These are phyloP conservation scores for Oostethus manadensis DNA, from an alignment of 2,113 vertebrate genomes.

Conservation along the genomic window DNA sequence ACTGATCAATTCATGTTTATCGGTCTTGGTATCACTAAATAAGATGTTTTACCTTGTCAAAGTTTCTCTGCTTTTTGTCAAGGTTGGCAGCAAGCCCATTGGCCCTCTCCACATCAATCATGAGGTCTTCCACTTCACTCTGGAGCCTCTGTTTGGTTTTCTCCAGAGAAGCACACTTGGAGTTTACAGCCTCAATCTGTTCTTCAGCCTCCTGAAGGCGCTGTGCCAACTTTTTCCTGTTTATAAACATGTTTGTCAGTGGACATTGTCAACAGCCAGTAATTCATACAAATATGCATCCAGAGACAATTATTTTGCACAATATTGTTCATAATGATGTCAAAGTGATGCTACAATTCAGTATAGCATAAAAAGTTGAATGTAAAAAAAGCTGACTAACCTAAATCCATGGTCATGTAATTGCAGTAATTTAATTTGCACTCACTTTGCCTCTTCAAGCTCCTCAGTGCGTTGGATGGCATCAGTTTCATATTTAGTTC, in stretches of 20 bases:
- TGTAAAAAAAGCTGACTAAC: too few species aligned
- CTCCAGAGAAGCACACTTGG: constrained; percentile 60
- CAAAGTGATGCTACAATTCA: too few species aligned
- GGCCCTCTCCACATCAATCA: constrained; percentile 60
- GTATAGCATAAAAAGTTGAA: too few species aligned
- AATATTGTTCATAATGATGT: not conserved
- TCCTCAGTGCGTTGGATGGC: constrained; percentile 83
- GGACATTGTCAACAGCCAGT: not conserved
- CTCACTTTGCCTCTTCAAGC: constrained; percentile 79
- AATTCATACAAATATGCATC: not conserved
- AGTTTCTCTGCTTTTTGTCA: constrained; percentile 60
- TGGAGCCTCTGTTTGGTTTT: constrained; percentile 60
- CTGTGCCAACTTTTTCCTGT: constrained; percentile 48
- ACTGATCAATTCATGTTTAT: not conserved
- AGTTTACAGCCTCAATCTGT: constrained; percentile 56
- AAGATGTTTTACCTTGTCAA: constrained; percentile 44
- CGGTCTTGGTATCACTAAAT: not conserved
- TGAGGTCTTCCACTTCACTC: constrained; percentile 63
- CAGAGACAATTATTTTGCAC: not conserved
- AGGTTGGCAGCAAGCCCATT: constrained; percentile 53
- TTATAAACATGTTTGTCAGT: not conserved
- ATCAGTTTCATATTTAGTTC: constrained; percentile 80
- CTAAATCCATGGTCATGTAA: not conserved
- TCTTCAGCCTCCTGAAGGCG: constrained; percentile 58
- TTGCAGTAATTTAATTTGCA: constrained; percentile 26